Evolutionary conservation across 2,113 vertebrate genomes (phyloP), one percentile per base, ranked within the genome.

Genomic region (Neogobius melanostomus): DNA sequence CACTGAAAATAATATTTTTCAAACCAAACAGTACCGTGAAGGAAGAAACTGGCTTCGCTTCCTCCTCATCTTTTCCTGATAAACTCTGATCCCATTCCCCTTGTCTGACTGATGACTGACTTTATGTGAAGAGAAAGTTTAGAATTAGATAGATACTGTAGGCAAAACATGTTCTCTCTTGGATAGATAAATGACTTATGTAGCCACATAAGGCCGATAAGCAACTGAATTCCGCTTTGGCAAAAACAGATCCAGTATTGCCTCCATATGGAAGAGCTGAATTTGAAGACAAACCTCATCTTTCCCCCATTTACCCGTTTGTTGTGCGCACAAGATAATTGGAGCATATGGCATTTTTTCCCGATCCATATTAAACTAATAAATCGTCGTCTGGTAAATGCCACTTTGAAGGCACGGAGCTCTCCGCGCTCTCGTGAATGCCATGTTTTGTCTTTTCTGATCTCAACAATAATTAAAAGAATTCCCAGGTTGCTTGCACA

Each of bases 311-410:
- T 42, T 61, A n/a, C 59, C 42, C 8, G 42, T 61, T 61, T 44
- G 42, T 42, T 14, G 14, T n/a, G 59, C 59, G n/a, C 36, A 45
- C 42, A 15, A 45, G 12, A 45, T 61, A 61, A 61, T 61, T 61
- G 15, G 42, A 45, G 59, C 59, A 61, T 61, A 61, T 61, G 59
- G 59, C 14, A 45, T 5, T 44, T 61, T 44, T 14, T 45, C 28
- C 28, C 28, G 44, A n/a, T 61, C 42, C 59, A 61, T 45, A 59
- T 59, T 59, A 59, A 61, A 61, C 36, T 44, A 14, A 42, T 56
- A 56, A 56, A 56, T 56, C 17, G 17, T 1, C 17, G 42, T 45
- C 59, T 61, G 15, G 8, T 61, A 61, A 61, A 61, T 61, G 59
- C 14, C 59, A 61, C 59, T 45, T 11, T 15, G 56, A 43, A 28